Evolutionary conservation across 2,113 vertebrate species (phyloP).

Genomic region (Zeus faber): DNA sequence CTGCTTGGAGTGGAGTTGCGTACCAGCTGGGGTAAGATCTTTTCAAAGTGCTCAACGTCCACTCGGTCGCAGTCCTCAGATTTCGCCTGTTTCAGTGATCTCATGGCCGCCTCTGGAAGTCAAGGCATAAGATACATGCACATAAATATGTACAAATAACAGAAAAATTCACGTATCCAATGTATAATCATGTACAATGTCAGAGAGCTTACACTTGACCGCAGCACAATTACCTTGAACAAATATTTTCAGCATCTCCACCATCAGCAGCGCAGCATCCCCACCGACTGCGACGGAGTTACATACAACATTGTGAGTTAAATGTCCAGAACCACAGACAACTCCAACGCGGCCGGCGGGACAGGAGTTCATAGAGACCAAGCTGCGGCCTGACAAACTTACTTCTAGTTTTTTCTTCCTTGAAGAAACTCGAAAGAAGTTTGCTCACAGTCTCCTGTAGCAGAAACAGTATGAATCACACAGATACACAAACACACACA

Average conservation of each 20-base stretch:
- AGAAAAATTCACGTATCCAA: not conserved
- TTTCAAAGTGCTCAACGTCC: conserved; percentile 78
- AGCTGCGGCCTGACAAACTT: conserved; percentile 21
- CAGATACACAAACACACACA: too few species aligned
- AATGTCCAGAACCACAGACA: not conserved
- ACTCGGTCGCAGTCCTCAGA: conserved; percentile 68
- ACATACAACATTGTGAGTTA: not conserved
- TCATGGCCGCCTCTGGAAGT: conserved; percentile 67
- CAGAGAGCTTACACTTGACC: too few species aligned
- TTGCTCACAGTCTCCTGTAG: conserved; percentile 68
- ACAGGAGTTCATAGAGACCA: not conserved
- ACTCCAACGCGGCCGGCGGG: too few species aligned
- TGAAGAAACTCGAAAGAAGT: conserved; percentile 66
- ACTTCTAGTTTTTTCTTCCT: conserved; percentile 74
- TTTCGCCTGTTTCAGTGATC: conserved; percentile 74
- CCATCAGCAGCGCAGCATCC: conserved; percentile 66
- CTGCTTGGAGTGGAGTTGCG: too few species aligned
- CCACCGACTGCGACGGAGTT: conserved; percentile 49
- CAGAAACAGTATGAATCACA: too few species aligned
- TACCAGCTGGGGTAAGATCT: conserved; percentile 78
- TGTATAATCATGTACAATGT: not conserved
- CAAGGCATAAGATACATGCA: not conserved
- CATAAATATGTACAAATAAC: not conserved
- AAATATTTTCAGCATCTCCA: conserved; percentile 73
- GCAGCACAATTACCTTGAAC: conserved; percentile 70